Base-by-base conservation (phyloP, 2,888 invertebrate species). In the Chrysotoxum bicinctum region DNA sequence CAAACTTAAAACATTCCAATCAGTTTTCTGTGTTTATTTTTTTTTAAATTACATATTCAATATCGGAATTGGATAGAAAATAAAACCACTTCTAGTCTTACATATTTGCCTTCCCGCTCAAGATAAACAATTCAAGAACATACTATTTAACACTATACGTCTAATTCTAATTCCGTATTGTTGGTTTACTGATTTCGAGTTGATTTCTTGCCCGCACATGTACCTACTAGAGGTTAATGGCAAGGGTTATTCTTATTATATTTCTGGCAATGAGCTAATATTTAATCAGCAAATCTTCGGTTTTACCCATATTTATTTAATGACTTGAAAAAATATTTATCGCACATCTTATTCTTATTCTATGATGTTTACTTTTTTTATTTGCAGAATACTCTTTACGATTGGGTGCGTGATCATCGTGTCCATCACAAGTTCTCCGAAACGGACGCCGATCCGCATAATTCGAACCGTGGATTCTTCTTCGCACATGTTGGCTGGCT, bases 401-500 rank as follows among this genome's bases (percentile, higher is more conserved):
- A 97, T 90, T 98, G 98, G 98, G 95, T 95, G 5, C 93, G 96
- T 56, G 96, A 96, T 91, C 96, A 96, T 91, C 93, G 96, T 79
- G 95, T 95, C 0, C 96, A 96, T 90, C 96, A 96, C 91, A 96
- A 96, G 90, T 96, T 95, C 91, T 96, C 96, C 21, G 97, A 97
- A 90, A 96, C 96, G 0, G 93, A 95, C 87, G 97, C 96, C 0
- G 97, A 97, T 92, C 97, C 97, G 0, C 97, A 97, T 90, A 95
- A 97, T 90, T 94, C 95, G 4, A 94, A 94, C 74, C 93, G 97
- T 8, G 98, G 98, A 0, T 98, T 98, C 92, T 97, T 97, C 93
- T 98, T 98, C 92, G 93, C 98, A 0, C 98, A 98, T 90, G 95
- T 98, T 43, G 98, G 98, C 23, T 98, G 98, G 98, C 93, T 98